Conservation (phyloP, 2,113 vertebrate genomes). For the Pelmatolapia mariae region DNA sequence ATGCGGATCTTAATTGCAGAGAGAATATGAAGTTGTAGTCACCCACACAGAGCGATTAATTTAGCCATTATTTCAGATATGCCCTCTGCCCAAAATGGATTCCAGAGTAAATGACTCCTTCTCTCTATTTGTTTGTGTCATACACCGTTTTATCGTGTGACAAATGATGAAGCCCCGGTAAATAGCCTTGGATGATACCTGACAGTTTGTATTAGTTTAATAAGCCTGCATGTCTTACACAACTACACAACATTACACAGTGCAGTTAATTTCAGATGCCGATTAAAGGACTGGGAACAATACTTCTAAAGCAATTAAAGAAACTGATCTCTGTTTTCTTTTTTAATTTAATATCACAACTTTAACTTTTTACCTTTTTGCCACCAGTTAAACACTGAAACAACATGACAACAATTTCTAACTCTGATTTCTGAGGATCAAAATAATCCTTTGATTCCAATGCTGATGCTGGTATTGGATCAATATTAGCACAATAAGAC, state of each 20-base stretch:
- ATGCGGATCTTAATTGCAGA: background rate
- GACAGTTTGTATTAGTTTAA: background rate
- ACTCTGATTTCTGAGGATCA: background rate
- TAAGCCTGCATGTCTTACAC: background rate
- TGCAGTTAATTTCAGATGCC: background rate
- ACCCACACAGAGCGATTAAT: background rate
- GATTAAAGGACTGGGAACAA: background rate
- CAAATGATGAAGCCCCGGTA: background rate
- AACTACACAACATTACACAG: background rate
- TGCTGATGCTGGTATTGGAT: too few species aligned
- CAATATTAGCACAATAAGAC: too few species aligned
- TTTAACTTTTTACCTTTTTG: background rate
- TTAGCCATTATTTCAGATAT: background rate
- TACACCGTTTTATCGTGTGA: background rate
- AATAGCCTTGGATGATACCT: background rate
- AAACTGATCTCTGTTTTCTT: background rate
- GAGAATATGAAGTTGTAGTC: background rate
- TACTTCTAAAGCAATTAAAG: background rate
- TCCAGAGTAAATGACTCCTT: background rate
- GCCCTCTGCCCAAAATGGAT: background rate
- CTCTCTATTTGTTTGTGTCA: constrained; percentile 2
- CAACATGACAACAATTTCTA: background rate
- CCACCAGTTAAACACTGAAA: background rate
- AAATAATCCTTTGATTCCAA: background rate
- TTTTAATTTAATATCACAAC: background rate